Evolutionary conservation across 2,797 vertebrate species (phyloP), one percentile per base, ranked within the genome.

Genomic region (Pipistrellus nathusii): DNA sequence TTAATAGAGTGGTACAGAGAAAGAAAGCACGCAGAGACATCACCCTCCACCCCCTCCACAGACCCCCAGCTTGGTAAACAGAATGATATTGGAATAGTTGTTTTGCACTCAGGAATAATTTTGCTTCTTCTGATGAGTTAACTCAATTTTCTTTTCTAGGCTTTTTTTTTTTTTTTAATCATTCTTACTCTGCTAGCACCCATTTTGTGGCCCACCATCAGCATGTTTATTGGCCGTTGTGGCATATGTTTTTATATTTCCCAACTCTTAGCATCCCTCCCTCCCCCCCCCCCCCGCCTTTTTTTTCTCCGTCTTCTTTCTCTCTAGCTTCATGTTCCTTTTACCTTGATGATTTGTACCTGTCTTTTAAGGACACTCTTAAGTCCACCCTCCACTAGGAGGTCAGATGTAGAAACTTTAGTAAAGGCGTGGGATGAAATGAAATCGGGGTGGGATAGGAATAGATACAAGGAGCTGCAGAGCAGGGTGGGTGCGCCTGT

Each of bases 111-210:
- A 85, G 35, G 12, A 62, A 80, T 44, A 57, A 38, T 44, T 94
- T 90, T 88, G 57, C 17, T 85, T 46, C 25, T 81, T 71, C 15
- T 82, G 57, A 62, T 41, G 78, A 68, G 44, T 59, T 57, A 78
- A 46, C 57, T 94, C 53, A 38, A 23, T 85, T 85, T 68, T 55
- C 48, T 75, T 82, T 94, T 77, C 15, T 48, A 25, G 18, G 25
- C 44, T 55, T 71, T 53, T 59, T 71, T 46, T 71, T 46, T 46
- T 46, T 48, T 55, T 55, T 55, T 21, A 66, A 20, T 32, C 25
- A 66, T 69, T 64, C 59, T 86, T 51, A 27, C 1, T 57, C 17
- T 64, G 11, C 85, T 73, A 83, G 55, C 90, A 57, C 8, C 21
- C 77, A 48, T 20, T 69, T n/a, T 80, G 11, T 93, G 9, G 30